Base-by-base conservation (phyloP, 2,797 vertebrate genomes). In the Girardinus metallicus region DNA sequence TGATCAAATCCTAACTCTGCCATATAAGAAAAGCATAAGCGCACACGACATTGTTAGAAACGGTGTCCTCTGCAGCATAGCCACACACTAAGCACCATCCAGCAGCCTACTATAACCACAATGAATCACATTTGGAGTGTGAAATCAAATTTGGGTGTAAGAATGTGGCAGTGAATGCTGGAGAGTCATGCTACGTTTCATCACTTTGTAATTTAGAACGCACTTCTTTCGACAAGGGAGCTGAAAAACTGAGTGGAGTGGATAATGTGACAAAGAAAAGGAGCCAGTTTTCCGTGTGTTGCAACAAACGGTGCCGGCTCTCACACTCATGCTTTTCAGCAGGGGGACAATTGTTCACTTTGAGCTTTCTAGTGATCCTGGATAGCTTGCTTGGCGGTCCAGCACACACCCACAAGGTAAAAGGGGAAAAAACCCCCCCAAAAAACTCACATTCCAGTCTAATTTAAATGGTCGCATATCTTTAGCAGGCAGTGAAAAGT, bases 41-140 rank as follows among this genome's bases (percentile, higher is more conserved):
- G 46, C 57, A 71, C 60, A 77, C 21, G 82, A 57, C 6, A 36
- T 55, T 85, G 80, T 87, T 80, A 75, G 79, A 85, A 80, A 81
- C 76, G 21, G 18, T 74, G 77, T 64, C 29, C 0, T 34, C 55
- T 76, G 66, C 80, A 78, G 71, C 74, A 46, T 77, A 83, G 76
- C 80, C 80, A 60, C 76, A 77, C 47, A 80, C 13, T 73, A 73
- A 53, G 12, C 44, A 71, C 83, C 76, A 71, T 80, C 44, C 73
- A 57, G 79, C 73, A 57, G 79, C 75, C 60, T 73, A 74, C 77
- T 79, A 70, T 60, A 70, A 46, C 7, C 75, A 83, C 75, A 83
- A 55, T 89, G 79, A 88, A 86, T 92, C 91, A 87, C 72, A 79
- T 87, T 76, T 57, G 44, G 88, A 81, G 88, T 86, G 91, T 88